A percentile compares a stretch with the other conserved stretches of the same genome.
These are phyloP conservation scores for Macrophya alboannulata DNA, from an alignment of 2,888 invertebrate genomes.

Conservation along the genomic window DNA sequence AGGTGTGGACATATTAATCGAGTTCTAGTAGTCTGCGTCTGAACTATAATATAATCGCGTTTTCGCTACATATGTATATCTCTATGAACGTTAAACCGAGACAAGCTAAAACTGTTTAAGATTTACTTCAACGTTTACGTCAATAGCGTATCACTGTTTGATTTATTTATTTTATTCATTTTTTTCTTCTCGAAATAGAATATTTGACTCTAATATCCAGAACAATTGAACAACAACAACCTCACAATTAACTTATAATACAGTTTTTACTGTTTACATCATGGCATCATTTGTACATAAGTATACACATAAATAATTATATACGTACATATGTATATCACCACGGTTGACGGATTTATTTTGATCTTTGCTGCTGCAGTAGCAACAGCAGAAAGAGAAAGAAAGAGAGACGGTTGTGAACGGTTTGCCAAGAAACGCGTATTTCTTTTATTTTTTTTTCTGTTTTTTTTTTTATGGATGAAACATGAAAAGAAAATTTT, in stretches of 20 bases:
- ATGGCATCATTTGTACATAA: neutral
- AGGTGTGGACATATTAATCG: neutral
- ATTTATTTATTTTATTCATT: neutral
- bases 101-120: conserved; percentile 11
- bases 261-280: neutral
- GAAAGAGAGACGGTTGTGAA: neutral
- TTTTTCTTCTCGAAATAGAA: neutral
- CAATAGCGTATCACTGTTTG: neutral
- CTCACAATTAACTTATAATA: neutral
- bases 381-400: neutral
- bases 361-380: conserved; percentile 7
- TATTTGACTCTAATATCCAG: neutral
- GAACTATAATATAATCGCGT: neutral
- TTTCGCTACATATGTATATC: neutral
- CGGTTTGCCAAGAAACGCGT: conserved; percentile 29
- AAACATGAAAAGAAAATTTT: neutral
- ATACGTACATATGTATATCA: neutral
- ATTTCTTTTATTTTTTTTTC: neutral
- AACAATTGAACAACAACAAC: neutral
- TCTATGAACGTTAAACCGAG: neutral
- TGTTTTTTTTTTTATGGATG: neutral
- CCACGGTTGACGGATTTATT: conserved; percentile 32
- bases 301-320: neutral
- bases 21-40: neutral
- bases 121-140: neutral